These are phyloP conservation scores for Dasyurus viverrinus DNA, from an alignment of 2,113 vertebrate species.

Conservation along the genomic window DNA sequence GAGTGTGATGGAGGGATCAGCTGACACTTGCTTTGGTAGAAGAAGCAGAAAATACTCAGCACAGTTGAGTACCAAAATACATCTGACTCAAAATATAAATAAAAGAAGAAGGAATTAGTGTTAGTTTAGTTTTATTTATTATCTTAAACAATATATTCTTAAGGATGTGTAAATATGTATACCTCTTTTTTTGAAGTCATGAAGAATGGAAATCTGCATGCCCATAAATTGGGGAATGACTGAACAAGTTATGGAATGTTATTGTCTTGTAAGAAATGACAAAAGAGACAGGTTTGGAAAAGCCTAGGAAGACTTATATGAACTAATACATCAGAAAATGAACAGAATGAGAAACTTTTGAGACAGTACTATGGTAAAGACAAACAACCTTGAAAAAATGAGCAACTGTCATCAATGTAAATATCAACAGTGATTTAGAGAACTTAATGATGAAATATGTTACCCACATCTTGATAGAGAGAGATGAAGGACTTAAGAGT, in stretches of 20 bases:
- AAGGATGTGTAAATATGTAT: no score
- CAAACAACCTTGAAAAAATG: not conserved
- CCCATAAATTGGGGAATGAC: no score
- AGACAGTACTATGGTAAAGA: not conserved
- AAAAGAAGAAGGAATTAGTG: not conserved
- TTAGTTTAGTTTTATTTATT: no score
- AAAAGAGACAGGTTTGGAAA: no score
- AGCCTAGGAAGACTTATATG: no score
- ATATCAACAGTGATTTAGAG: not conserved
- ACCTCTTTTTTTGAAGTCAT: no score
- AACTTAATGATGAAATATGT: no score
- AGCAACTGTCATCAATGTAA: not conserved
- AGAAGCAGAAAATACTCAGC: not conserved
- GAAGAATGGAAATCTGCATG: no score
- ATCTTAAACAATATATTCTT: no score
- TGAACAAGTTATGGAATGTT: no score
- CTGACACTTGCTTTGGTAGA: not conserved
- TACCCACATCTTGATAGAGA: not conserved
- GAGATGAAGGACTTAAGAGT: not conserved
- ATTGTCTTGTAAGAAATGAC: no score
- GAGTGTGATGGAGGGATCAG: not conserved
- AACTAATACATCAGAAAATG: not conserved
- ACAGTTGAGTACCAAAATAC: not conserved
- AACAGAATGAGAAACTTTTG: not conserved
- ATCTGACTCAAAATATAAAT: not conserved